Base-by-base conservation (phyloP, 2,888 invertebrate genomes). In the Norana najaformis region DNA sequence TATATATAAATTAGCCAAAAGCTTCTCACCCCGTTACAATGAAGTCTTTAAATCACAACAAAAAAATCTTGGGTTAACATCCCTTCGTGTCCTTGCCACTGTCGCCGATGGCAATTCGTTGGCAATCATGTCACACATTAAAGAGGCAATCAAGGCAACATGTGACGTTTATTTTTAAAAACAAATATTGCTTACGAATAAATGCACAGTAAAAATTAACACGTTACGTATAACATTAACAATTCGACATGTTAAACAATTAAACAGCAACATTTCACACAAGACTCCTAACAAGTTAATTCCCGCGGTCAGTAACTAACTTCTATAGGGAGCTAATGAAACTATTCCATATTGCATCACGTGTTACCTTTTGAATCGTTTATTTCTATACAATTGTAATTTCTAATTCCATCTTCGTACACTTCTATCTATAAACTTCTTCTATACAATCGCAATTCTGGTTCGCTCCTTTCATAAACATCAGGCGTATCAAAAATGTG, bases 351-450 rank as follows among this genome's bases (percentile, higher is more conserved):
- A n/a, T n/a, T 69, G 69, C 30, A 69, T 69, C 69, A 69, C 69
- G n/a, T 69, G 6, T 8, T 30, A n/a, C n/a, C n/a, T n/a, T n/a
- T 69, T 23, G 47, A 47, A 23, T 47, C 47, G 20, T 47, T 69
- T n/a, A 69, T 69, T 69, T 69, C 69, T 69, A 69, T 69, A 69
- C 69, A 69, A 69, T 69, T 69, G n/a, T 11, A 69, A 69, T 69
- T 69, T n/a, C 6, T 69, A 69, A 69, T 69, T 69, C 13, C 30
- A 69, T 69, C 69, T n/a, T 69, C 11, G n/a, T 5, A 69, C n/a
- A 69, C n/a, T 69, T 69, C 30, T n/a, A 41, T 41, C 14, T n/a
- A n/a, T 69, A n/a, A n/a, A n/a, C n/a, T n/a, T n/a, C n/a, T 69
- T 69, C 69, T 69, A 69, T 69, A 69, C 69, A 69, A 69, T 69